Percentiles rank a stretch among this genome's conserved stretches.
These are phyloP conservation scores for Ophiothrix spiculata DNA, from an alignment of 35 echinoderm and acorn worm species.

Conservation along the genomic window DNA sequence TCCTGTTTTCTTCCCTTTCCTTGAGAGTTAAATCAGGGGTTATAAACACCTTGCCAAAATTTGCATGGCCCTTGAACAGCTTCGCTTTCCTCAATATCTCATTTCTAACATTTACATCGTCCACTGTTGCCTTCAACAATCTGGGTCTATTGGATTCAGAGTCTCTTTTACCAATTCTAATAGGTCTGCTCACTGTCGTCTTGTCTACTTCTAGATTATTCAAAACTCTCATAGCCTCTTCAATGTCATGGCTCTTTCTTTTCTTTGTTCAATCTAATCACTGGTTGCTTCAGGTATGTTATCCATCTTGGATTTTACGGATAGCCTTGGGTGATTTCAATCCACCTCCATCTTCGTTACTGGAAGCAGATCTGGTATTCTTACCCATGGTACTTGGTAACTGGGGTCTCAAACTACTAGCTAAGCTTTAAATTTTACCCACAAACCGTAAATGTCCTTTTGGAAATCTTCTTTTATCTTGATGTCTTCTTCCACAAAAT, in stretches of 20 bases:
- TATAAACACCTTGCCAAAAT: neutral
- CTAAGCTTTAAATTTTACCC: too few relatives aligned
- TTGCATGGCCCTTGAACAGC: neutral
- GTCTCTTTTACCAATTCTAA: neutral
- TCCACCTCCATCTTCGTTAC: neutral
- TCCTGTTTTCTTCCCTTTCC: neutral
- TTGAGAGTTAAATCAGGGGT: neutral
- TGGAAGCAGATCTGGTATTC: neutral
- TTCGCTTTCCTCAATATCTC: neutral
- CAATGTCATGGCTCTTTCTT: neutral
- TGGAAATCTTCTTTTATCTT: too few relatives aligned
- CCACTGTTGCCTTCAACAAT: slow-evolving; percentile 2
- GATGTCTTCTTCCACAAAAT: too few relatives aligned
- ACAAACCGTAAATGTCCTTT: too few relatives aligned
- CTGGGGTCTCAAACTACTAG: neutral
- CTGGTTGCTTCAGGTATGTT: neutral
- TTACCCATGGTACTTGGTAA: neutral
- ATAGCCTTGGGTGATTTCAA: neutral
- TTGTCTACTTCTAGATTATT: neutral
- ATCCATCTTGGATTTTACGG: neutral
- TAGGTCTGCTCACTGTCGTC: neutral
- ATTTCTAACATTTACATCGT: neutral
- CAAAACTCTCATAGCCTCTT: neutral
- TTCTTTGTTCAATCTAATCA: neutral
- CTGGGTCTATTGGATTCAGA: neutral